Evolutionary conservation across 2,888 invertebrate genomes (phyloP), one percentile per base, ranked within the genome.

Genomic region (Hypena proboscidalis): DNA sequence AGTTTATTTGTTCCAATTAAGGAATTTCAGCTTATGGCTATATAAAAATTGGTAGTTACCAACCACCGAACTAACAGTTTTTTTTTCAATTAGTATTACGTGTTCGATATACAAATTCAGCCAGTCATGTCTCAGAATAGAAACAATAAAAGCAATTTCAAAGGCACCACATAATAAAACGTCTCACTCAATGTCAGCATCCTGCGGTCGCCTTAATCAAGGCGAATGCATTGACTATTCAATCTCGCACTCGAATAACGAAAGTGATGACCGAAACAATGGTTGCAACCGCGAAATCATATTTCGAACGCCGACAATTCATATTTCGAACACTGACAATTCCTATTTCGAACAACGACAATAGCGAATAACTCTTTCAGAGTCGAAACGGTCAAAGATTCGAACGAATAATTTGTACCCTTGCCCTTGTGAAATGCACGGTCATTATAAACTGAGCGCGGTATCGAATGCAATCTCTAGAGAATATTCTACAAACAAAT

Each of bases 401-500:
- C 74, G 69, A 74, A 72, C 69, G 68, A 76, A 77, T 71, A 73
- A 71, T 80, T 80, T 67, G 82, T 85, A 85, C 84, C 82, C 83
- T 81, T 84, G 87, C 83, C 88, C 88, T 90, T 90, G 88, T 73
- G 59, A 86, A 88, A 84, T 83, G 83, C 83, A 84, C 84, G 81
- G 80, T 80, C 83, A 80, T 81, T 77, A 74, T 62, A 66, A 78
- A 74, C 77, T 61, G 74, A 70, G 71, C 74, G 74, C 77, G 68
- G 67, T 77, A 72, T 77, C 77, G 68, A 74, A 76, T 80, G 80
- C 82, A 78, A 72, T 80, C 70, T 71, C 51, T 64, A 55, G 50
- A 61, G 39, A 56, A 22, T 15, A 15, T 10, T 25, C 26, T 29
- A 10, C 57, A 42, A 32, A 14, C 59, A 14, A 68, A 74, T 70